A percentile compares a stretch with the other conserved stretches of the same genome.
Conservation (phyloP, 2,888 invertebrate species). For the Noctua pronuba region DNA sequence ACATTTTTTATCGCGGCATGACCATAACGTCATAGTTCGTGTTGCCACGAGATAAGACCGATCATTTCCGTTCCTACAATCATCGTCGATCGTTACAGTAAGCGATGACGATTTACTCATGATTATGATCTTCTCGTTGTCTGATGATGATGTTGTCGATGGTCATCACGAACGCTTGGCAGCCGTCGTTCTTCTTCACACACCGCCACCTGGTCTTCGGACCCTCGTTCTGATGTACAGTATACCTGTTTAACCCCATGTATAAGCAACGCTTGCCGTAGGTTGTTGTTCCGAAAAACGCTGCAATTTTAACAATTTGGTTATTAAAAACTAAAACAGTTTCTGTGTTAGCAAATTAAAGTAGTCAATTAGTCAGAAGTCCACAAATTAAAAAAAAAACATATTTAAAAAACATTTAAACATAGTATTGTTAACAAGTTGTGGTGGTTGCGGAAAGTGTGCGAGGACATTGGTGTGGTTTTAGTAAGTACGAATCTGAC, state of each 20-base stretch:
- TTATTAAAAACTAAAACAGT: slow-evolving; percentile 1
- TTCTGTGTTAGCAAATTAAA: neutral
- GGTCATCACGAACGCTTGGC: slow-evolving; percentile 79
- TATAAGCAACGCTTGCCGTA: slow-evolving; percentile 82
- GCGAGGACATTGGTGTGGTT: no score
- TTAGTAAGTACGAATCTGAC: no score
- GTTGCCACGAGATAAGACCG: neutral
- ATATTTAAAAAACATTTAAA: no score
- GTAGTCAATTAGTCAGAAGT: neutral
- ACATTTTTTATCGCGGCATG: neutral
- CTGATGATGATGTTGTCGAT: slow-evolving; percentile 73
- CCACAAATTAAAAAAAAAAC: neutral
- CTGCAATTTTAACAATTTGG: slow-evolving; percentile 64
- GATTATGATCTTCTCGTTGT: slow-evolving; percentile 75
- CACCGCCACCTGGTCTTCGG: slow-evolving; percentile 80
- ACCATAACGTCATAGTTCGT: neutral
- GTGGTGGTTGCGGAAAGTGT: neutral
- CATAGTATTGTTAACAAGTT: neutral
- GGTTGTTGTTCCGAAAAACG: slow-evolving; percentile 77
- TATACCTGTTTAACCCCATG: slow-evolving; percentile 77
- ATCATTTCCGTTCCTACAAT: no score
- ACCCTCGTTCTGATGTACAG: slow-evolving; percentile 84
- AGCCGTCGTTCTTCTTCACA: slow-evolving; percentile 76
- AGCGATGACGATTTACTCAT: slow-evolving; percentile 46
- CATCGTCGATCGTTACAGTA: neutral